Evolutionary conservation across 2,888 invertebrate species (phyloP).

Genomic region (Epiblema foenella): DNA sequence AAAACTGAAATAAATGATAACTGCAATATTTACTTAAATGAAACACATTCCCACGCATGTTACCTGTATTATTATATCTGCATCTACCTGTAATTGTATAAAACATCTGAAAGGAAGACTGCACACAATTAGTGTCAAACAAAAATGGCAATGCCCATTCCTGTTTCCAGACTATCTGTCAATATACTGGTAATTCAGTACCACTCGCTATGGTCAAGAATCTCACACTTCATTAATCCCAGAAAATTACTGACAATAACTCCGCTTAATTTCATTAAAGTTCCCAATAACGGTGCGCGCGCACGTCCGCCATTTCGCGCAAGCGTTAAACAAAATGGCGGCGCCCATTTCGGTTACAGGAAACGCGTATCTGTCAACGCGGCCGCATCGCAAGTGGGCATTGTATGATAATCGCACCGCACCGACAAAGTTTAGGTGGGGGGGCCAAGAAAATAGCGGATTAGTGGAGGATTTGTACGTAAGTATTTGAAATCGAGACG

Average conservation of each 20-base stretch:
- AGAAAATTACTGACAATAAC: slow-evolving; percentile 10
- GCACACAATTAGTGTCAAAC: not conserved
- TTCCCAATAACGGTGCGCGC: slow-evolving; percentile 37
- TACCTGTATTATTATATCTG: not conserved
- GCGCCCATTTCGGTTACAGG: slow-evolving; percentile 77
- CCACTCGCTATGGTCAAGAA: not conserved
- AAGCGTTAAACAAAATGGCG: slow-evolving; percentile 76
- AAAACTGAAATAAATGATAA: not conserved
- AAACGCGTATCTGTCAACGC: slow-evolving; percentile 82
- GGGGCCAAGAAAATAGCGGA: slow-evolving; percentile 66
- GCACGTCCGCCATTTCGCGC: slow-evolving; percentile 70
- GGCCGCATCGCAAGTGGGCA: slow-evolving; percentile 79
- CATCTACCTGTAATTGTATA: not conserved
- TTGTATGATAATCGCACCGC: slow-evolving; percentile 81
- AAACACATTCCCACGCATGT: not conserved
- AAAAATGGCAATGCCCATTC: not conserved
- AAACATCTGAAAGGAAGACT: not conserved
- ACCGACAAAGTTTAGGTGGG: slow-evolving; percentile 76
- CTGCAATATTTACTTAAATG: not conserved
- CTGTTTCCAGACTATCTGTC: slow-evolving; percentile 4
- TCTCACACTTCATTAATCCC: slow-evolving; percentile 1
- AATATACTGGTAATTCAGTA: not conserved
- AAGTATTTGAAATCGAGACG: slow-evolving; percentile 6
- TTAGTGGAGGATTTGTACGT: slow-evolving; percentile 13
- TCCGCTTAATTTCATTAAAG: slow-evolving; percentile 40